Evolutionary conservation across 1,140 invertebrate genomes (phyloP).

Genomic region (Drosophila fuyamai): DNA sequence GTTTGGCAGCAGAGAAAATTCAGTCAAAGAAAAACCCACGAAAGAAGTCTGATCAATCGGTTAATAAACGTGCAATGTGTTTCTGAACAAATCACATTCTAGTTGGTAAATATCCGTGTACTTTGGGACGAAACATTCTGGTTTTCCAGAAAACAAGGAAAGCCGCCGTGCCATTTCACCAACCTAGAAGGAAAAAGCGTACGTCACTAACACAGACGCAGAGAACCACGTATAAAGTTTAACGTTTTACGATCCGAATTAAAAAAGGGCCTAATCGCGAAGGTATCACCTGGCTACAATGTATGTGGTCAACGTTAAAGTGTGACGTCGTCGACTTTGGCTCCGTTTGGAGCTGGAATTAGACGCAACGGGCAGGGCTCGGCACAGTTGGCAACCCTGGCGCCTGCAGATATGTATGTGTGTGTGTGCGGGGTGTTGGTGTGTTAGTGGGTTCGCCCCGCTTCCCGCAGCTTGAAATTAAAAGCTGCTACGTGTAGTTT

Average conservation of each 20-base stretch:
- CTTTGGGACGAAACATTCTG: background rate
- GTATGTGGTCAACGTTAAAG: background rate
- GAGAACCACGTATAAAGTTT: conserved; percentile 49
- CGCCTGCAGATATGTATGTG: conserved; percentile 48
- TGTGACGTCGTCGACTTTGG: background rate
- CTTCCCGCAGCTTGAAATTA: conserved; percentile 47
- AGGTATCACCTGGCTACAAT: background rate
- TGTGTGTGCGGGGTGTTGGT: conserved; percentile 59
- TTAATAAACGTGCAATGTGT: conserved; percentile 66
- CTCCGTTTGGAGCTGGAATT: background rate
- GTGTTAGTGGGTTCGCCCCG: conserved; percentile 28
- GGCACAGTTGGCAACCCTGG: conserved; percentile 51
- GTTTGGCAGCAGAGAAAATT: conserved; percentile 74
- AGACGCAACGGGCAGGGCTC: background rate
- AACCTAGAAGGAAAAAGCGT: conserved; percentile 69
- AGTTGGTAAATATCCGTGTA: conserved; percentile 2
- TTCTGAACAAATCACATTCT: conserved; percentile 11
- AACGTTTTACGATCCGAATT: conserved; percentile 25
- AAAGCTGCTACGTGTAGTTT: conserved; percentile 82
- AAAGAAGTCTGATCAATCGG: conserved; percentile 45
- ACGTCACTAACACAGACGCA: conserved; percentile 73
- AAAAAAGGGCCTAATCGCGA: conserved; percentile 3
- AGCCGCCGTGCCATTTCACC: conserved; percentile 44
- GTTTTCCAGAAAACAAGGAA: conserved; percentile 44
- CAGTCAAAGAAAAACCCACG: conserved; percentile 55